Conservation (phyloP, 2,113 vertebrate genomes). For the Rana temporaria region DNA sequence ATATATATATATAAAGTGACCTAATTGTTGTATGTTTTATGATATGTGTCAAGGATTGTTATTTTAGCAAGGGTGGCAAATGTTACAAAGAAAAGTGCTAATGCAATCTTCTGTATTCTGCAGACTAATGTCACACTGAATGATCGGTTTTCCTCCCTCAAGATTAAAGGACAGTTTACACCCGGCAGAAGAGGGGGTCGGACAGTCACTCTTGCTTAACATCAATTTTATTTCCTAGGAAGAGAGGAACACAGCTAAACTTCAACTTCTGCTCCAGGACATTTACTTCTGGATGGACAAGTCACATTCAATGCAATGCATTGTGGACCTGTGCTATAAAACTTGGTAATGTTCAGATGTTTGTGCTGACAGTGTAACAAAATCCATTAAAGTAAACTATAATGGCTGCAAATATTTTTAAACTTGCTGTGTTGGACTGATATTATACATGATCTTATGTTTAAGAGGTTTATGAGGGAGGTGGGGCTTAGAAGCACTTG, state of each 20-base stretch:
- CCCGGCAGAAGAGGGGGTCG: conserved; percentile 57
- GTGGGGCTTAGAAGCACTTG: too few relatives aligned
- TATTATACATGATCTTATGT: too few relatives aligned
- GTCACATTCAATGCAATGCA: not conserved
- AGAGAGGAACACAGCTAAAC: not conserved
- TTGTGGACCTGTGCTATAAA: not conserved
- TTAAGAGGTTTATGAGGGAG: too few relatives aligned
- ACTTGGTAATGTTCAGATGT: not conserved
- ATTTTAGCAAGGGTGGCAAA: not conserved
- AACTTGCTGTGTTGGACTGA: too few relatives aligned
- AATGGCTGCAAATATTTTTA: too few relatives aligned
- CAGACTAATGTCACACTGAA: conserved; percentile 79
- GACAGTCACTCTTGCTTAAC: conserved; percentile 62
- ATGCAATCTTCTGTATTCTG: conserved; percentile 62
- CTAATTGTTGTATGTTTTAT: not conserved
- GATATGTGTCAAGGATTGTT: not conserved
- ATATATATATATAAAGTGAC: too few relatives aligned
- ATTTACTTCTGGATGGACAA: not conserved
- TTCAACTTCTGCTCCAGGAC: not conserved
- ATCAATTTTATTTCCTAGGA: not conserved
- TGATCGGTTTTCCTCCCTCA: conserved; percentile 78
- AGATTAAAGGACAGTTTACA: conserved; percentile 62
- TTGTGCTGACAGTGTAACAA: too few relatives aligned
- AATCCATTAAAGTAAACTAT: too few relatives aligned
- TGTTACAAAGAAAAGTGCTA: not conserved